Conservation (phyloP, 2,797 vertebrate genomes). For the Cuniculus paca region DNA sequence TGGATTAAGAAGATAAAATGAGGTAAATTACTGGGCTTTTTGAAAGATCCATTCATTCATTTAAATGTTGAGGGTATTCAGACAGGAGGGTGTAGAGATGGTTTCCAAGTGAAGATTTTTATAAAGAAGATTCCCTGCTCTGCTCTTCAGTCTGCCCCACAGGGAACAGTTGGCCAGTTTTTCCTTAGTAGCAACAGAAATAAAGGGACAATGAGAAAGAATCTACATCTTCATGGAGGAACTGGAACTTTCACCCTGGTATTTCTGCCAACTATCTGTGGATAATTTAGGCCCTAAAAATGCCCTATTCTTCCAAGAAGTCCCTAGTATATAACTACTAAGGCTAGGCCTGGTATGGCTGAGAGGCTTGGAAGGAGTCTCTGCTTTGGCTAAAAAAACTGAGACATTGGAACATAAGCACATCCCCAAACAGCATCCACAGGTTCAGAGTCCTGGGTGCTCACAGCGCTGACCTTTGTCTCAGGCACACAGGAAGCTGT, state of each 20-base stretch:
- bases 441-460: not conserved
- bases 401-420: not conserved
- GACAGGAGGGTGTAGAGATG: conserved; percentile 5
- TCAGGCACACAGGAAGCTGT: not conserved
- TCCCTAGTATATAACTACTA: not conserved
- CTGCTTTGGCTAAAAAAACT: not conserved
- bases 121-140: not conserved
- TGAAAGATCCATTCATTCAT: conserved; percentile 33
- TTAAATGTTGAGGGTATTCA: conserved; percentile 28
- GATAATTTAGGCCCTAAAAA: conserved; percentile 11
- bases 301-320: conserved; percentile 22
- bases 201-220: not conserved
- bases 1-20: conserved; percentile 44
- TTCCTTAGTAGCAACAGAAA: not conserved
- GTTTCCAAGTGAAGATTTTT: conserved; percentile 18
- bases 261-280: not conserved
- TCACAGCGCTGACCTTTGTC: conserved; percentile 16
- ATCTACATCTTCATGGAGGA: not conserved
- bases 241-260: not conserved
- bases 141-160: not conserved
- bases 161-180: not conserved
- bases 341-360: not conserved
- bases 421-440: not conserved
- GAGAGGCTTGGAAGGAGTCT: not conserved
- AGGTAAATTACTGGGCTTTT: conserved; percentile 39